Percentiles rank a stretch among this genome's conserved stretches.
Conservation (phyloP, 2,113 vertebrate species). For the Ploceus nigricollis region DNA sequence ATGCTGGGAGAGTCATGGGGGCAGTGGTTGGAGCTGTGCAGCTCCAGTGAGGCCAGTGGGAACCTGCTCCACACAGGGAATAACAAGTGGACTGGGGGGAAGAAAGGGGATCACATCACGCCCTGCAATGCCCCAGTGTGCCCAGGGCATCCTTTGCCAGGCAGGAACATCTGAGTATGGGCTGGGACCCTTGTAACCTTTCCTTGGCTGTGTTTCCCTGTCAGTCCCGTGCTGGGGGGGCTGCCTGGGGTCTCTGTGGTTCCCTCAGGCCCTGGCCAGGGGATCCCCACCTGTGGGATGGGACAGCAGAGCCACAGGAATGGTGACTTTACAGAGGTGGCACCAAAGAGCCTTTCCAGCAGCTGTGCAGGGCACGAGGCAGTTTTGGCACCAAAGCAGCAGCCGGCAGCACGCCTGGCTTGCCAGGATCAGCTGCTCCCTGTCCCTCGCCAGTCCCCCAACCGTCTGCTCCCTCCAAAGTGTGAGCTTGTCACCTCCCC, state of each 20-base stretch:
- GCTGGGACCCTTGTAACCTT: fast-evolving
- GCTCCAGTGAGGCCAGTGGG: neutral
- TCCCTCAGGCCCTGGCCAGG: neutral
- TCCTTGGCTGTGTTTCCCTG: fast-evolving
- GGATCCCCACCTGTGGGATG: neutral
- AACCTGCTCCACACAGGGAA: neutral
- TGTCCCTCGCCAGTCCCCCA: neutral
- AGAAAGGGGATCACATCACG: fast-evolving
- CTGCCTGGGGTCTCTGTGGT: neutral
- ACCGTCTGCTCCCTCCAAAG: neutral
- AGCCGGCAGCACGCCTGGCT: neutral
- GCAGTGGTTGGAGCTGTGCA: fast-evolving
- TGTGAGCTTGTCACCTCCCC: neutral
- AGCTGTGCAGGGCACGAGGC: neutral
- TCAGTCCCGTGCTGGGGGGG: neutral
- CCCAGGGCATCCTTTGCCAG: neutral
- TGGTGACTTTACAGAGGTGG: neutral
- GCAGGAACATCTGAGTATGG: fast-evolving
- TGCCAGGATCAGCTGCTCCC: neutral
- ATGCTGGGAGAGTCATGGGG: fast-evolving
- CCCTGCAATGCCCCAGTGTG: neutral
- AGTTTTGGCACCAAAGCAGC: neutral
- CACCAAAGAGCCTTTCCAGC: neutral
- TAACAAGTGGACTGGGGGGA: neutral
- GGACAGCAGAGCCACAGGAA: neutral